A percentile compares a stretch with the other conserved stretches of the same genome.
Evolutionary conservation across 2,113 vertebrate species (phyloP).

Genomic region (Varanus salvator): DNA sequence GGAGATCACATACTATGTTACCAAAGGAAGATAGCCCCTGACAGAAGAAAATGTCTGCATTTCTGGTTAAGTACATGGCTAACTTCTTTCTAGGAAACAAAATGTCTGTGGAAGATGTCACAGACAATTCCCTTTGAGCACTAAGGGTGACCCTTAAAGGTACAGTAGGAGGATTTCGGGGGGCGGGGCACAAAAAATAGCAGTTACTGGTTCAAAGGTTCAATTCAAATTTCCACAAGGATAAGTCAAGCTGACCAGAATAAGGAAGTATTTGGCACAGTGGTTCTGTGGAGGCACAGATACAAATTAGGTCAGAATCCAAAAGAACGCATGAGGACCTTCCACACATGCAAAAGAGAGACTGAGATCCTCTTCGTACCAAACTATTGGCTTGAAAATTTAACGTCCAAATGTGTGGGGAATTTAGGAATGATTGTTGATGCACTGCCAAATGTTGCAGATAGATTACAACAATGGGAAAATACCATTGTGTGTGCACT

Average conservation of each 20-base stretch:
- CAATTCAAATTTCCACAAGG: neutral
- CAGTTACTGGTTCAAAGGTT: neutral
- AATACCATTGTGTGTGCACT: conserved; percentile 11
- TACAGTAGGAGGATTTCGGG: neutral
- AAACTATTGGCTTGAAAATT: neutral
- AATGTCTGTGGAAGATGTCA: neutral
- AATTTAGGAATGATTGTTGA: neutral
- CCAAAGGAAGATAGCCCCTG: no score
- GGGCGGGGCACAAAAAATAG: neutral
- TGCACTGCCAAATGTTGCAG: neutral
- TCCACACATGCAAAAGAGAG: neutral
- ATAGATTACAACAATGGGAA: neutral
- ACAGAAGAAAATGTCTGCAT: neutral
- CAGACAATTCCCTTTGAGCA: neutral
- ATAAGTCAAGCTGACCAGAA: neutral
- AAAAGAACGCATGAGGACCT: neutral
- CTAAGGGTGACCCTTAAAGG: neutral
- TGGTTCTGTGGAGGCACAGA: conserved; percentile 19
- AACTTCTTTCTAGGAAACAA: neutral
- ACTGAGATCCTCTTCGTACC: no score
- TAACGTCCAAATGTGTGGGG: neutral
- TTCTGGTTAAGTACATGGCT: neutral
- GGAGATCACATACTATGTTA: neutral
- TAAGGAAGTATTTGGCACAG: neutral
- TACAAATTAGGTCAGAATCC: neutral